A percentile compares a stretch with the other conserved stretches of the same genome.
Evolutionary conservation across 2,888 invertebrate genomes (phyloP).

Genomic region (Papilio protenor): DNA sequence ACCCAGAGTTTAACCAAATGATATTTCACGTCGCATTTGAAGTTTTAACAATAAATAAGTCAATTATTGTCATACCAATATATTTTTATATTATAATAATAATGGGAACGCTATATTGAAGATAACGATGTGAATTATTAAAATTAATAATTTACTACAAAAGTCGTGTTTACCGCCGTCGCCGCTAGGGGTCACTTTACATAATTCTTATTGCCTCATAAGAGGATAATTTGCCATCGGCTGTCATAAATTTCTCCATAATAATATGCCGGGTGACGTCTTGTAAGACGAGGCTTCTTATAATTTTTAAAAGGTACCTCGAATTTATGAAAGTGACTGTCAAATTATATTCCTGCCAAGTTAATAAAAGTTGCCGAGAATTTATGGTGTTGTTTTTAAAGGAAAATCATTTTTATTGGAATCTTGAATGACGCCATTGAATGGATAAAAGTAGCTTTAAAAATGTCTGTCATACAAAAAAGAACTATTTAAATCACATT

Average conservation of each 20-base stretch:
- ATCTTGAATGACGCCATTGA: conserved; percentile 8
- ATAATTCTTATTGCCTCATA: conserved; percentile 62
- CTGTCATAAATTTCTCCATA: conserved; percentile 61
- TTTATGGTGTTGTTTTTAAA: conserved; percentile 56
- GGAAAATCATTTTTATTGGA: conserved; percentile 12
- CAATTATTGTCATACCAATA: not conserved
- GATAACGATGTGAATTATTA: conserved; percentile 25
- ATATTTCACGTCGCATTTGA: not conserved
- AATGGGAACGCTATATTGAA: conserved; percentile 1
- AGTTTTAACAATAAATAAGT: not conserved
- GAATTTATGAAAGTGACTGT: conserved; percentile 73
- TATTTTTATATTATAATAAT: not conserved
- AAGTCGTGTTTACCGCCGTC: conserved; percentile 66
- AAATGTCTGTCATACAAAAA: not conserved
- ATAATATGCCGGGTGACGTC: conserved; percentile 62
- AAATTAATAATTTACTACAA: conserved; percentile 63
- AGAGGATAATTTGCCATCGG: conserved; percentile 61
- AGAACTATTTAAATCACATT: no score
- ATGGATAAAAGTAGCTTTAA: not conserved
- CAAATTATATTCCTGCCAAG: conserved; percentile 69
- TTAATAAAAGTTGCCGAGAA: conserved; percentile 65
- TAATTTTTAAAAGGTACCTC: conserved; percentile 48
- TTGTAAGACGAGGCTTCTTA: conserved; percentile 52
- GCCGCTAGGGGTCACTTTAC: conserved; percentile 60
- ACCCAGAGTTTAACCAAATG: not conserved